phyloP scores from a whole-genome alignment of 2,113 vertebrate species.

The Megaceryle torquata region DNA sequence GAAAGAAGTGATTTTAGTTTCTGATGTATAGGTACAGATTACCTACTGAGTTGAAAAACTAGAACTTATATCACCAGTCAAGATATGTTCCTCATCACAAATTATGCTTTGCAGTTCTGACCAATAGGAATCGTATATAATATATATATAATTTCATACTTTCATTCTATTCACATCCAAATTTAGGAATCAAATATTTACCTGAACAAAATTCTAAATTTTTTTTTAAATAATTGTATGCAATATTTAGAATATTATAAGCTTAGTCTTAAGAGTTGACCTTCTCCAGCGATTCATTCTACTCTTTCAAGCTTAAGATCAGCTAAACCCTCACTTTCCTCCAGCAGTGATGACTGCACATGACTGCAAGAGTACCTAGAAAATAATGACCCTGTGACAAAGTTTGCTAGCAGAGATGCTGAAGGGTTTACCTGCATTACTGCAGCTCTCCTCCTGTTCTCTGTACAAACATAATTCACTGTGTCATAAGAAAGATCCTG shows the following conservation, averaged over 20 bases:
- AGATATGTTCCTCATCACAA: background rate
- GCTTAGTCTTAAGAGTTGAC: background rate
- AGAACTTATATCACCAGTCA: background rate
- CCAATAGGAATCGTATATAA: background rate
- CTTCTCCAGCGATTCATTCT: background rate
- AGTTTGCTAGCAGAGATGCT: background rate
- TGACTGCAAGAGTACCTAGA: background rate
- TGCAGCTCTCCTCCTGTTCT: background rate
- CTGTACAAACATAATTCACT: background rate
- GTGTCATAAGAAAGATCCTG: background rate
- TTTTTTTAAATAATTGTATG: background rate
- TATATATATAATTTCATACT: no score
- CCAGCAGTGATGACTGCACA: accelerated
- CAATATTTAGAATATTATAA: background rate
- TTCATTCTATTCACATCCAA: background rate
- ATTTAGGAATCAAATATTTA: background rate
- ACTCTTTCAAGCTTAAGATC: background rate
- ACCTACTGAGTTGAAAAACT: background rate
- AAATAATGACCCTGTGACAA: background rate
- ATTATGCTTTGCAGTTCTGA: background rate
- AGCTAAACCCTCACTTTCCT: background rate
- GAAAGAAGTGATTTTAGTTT: background rate
- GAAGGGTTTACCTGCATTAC: background rate
- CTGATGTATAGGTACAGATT: background rate
- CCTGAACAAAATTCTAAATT: background rate